These are phyloP conservation scores for Aphelenchoides besseyi DNA, from an alignment of 1,140 invertebrate species.

Conservation along the genomic window DNA sequence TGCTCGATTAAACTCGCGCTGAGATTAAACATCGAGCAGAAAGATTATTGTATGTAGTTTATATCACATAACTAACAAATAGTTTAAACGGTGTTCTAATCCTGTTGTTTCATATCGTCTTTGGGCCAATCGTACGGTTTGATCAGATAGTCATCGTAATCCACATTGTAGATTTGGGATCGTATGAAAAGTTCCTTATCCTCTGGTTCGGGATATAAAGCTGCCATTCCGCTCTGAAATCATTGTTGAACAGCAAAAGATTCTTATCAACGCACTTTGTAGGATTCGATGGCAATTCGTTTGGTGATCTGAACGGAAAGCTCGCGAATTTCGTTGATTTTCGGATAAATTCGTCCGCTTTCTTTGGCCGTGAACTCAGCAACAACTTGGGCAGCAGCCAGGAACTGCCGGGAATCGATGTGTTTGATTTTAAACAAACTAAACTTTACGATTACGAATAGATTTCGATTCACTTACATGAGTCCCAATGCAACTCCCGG, in stretches of 20 bases:
- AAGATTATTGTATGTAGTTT: no score
- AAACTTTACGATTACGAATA: no score
- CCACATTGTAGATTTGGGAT: conserved; percentile 66
- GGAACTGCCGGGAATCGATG: conserved; percentile 82
- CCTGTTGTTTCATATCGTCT: conserved; percentile 60
- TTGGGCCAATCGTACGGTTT: conserved; percentile 66
- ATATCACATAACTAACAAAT: no score
- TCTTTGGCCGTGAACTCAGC: conserved; percentile 81
- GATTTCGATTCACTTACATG: no score
- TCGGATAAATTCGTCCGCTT: conserved; percentile 88
- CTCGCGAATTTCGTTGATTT: conserved; percentile 77
- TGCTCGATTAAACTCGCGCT: no score
- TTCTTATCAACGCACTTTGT: conserved; percentile 64
- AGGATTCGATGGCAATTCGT: conserved; percentile 80
- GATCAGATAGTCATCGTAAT: conserved; percentile 66
- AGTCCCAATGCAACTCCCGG: conserved; percentile 86
- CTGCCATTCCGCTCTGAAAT: conserved; percentile 65
- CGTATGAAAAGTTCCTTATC: conserved; percentile 66
- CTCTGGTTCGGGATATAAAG: conserved; percentile 66
- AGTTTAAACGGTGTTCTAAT: no score
- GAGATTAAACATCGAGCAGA: no score
- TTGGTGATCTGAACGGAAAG: conserved; percentile 84
- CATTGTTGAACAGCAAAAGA: conserved; percentile 10
- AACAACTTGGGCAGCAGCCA: conserved; percentile 80
- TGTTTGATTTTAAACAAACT: conserved; percentile 73